A percentile compares a stretch with the other conserved stretches of the same genome.
Conservation (phyloP, 2,113 vertebrate species). For the Neopipo cinnamomea region DNA sequence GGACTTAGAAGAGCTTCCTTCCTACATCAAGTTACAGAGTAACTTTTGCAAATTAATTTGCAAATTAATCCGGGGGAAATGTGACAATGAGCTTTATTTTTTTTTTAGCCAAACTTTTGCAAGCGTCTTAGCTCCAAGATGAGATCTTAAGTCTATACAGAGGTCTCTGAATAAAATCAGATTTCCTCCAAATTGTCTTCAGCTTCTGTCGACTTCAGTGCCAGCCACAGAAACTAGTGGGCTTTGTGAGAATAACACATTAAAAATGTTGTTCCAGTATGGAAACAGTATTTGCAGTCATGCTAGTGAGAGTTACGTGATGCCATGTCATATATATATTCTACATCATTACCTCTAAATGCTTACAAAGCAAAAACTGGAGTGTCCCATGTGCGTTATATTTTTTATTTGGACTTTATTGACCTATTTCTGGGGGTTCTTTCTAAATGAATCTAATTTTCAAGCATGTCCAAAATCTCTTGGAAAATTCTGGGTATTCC, state of each 20-base stretch:
- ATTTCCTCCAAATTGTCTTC: background rate
- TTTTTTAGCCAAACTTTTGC: background rate
- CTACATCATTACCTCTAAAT: background rate
- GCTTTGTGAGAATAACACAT: background rate
- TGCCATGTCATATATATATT: background rate
- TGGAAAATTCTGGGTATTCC: background rate
- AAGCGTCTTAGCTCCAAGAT: background rate
- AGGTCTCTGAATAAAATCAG: background rate
- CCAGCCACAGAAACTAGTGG: background rate
- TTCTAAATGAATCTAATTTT: background rate
- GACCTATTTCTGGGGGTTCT: background rate
- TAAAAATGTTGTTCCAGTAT: background rate
- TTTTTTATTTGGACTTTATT: background rate
- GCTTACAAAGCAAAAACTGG: background rate
- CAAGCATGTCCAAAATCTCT: background rate
- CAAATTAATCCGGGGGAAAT: background rate
- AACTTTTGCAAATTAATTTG: slow-evolving; percentile 24
- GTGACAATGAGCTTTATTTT: background rate
- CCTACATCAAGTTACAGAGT: background rate
- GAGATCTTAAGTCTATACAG: background rate
- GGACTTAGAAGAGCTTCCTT: slow-evolving; percentile 5
- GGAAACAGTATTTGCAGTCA: background rate
- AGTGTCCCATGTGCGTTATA: background rate
- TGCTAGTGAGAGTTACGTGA: background rate
- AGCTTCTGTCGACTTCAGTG: background rate